A percentile compares a stretch with the other conserved stretches of the same genome.
phyloP scores from a whole-genome alignment of 2,113 vertebrate genomes.

The Neogale vison region DNA sequence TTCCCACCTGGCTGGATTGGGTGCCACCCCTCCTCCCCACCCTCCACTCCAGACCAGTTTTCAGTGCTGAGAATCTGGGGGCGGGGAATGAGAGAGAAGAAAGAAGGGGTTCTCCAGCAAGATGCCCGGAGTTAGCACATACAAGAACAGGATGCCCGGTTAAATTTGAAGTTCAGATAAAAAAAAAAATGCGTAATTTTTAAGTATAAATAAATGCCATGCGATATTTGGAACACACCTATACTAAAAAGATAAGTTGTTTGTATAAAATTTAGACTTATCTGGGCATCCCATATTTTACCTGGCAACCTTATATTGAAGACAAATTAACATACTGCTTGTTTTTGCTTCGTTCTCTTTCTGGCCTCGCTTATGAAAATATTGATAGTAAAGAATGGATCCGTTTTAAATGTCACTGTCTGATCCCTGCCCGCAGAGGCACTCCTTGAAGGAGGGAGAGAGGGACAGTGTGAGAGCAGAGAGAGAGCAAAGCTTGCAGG shows the following conservation, averaged over 20 bases:
- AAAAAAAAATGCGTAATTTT: background rate
- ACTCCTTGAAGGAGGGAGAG: background rate
- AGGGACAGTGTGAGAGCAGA: background rate
- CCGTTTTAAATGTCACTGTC: background rate
- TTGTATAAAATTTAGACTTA: constrained; percentile 2
- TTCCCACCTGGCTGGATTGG: background rate
- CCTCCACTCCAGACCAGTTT: background rate
- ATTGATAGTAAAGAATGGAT: background rate
- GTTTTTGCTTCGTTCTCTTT: background rate
- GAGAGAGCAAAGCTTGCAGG: background rate
- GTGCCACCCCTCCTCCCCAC: background rate
- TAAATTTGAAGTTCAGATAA: background rate
- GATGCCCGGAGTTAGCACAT: background rate
- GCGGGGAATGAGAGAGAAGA: background rate
- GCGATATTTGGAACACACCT: background rate
- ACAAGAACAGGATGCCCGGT: background rate
- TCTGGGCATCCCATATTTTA: background rate
- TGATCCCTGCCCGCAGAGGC: background rate
- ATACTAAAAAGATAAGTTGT: background rate
- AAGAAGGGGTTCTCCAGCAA: background rate
- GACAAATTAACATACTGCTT: background rate
- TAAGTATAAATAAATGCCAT: background rate
- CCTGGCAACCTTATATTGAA: background rate
- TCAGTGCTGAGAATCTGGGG: background rate
- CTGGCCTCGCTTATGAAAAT: background rate